Conservation (phyloP, 2,113 vertebrate species). For the Ciconia stormi region DNA sequence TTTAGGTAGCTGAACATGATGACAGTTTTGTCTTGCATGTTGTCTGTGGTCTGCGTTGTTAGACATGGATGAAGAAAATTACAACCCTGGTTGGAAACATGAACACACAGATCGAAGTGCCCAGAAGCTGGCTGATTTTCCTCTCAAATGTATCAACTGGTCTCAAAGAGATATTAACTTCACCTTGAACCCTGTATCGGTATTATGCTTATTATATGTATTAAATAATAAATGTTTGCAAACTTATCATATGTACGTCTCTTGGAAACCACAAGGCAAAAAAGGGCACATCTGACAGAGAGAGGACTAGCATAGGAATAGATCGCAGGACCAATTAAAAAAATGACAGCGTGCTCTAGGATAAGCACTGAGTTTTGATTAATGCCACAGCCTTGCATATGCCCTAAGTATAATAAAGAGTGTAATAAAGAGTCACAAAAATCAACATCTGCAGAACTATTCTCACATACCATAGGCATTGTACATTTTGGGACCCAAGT, state of each 20-base stretch:
- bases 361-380: not conserved
- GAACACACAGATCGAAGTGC: not conserved
- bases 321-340: not conserved
- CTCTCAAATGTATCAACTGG: not conserved
- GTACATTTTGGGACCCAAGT: constrained; percentile 99
- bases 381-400: not conserved
- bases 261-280: not conserved
- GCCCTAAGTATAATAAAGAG: not conserved
- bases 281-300: not conserved
- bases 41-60: not conserved
- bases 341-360: not conserved
- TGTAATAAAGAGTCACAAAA: not conserved
- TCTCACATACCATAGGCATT: constrained; percentile 92
- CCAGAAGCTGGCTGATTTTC: not conserved
- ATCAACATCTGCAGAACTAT: not conserved
- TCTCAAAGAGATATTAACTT: not conserved
- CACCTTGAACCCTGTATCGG: not conserved
- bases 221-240: not conserved
- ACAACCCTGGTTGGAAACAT: not conserved
- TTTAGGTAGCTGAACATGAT: not conserved
- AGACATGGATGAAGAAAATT: not conserved
- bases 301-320: not conserved
- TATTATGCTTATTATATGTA: not conserved
- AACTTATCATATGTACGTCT: not conserved
- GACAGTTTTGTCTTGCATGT: not conserved